Percentiles rank a stretch among this genome's conserved stretches.
Evolutionary conservation across 2,888 invertebrate species (phyloP).

Genomic region (Idaea aversata): DNA sequence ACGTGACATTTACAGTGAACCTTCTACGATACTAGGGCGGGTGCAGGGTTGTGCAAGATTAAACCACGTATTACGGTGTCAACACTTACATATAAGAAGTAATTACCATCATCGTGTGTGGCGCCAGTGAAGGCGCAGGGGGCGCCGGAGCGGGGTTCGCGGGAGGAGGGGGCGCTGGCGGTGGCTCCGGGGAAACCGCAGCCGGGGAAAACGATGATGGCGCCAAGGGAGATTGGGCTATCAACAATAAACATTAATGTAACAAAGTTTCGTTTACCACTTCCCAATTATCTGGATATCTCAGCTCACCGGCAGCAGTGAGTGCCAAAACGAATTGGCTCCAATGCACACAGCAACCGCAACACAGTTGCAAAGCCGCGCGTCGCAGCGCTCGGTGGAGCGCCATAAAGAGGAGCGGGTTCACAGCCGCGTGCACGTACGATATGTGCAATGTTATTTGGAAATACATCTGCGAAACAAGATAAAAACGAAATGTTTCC

Average conservation of each 20-base stretch:
- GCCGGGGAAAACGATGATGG: constrained; percentile 80
- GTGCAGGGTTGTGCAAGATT: constrained; percentile 73
- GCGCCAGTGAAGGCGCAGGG: constrained; percentile 60
- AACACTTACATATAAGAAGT: constrained; percentile 81
- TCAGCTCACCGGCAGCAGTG: constrained; percentile 67
- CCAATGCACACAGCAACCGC: constrained; percentile 85
- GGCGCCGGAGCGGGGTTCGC: constrained; percentile 62
- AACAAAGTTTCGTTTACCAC: neutral
- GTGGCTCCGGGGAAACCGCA: constrained; percentile 81
- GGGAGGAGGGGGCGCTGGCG: constrained; percentile 80
- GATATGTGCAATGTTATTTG: constrained; percentile 93
- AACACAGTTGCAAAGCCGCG: constrained; percentile 86
- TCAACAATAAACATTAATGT: constrained; percentile 20
- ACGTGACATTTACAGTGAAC: constrained; percentile 20
- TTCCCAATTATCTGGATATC: neutral
- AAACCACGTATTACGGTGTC: constrained; percentile 79
- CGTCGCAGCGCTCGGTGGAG: constrained; percentile 87
- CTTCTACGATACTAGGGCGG: constrained; percentile 46
- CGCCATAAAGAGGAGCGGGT: constrained; percentile 89
- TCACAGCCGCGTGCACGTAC: constrained; percentile 92
- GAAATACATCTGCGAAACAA: constrained; percentile 65
- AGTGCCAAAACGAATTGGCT: constrained; percentile 81
- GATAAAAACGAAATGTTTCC: neutral
- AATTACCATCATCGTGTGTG: constrained; percentile 81
- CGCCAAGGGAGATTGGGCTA: constrained; percentile 81